A percentile compares a stretch with the other conserved stretches of the same genome.
Evolutionary conservation across 2,113 vertebrate genomes (phyloP).

Genomic region (Malurus melanocephalus): DNA sequence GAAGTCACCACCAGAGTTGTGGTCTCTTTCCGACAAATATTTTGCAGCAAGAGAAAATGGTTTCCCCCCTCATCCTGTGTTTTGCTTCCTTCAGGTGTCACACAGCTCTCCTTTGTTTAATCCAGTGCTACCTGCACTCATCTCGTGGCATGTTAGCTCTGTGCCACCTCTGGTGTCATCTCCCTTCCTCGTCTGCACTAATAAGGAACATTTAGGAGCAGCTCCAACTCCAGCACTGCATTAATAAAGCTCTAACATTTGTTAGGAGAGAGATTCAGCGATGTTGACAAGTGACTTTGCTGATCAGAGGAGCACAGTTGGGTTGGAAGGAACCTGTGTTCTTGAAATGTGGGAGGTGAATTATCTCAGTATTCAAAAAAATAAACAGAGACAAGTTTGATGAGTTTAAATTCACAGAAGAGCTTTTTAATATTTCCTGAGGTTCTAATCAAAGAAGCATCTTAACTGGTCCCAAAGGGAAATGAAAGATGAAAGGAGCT

Average conservation of each 20-base stretch:
- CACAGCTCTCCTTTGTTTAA: background rate
- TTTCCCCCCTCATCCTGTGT: background rate
- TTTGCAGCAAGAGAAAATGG: background rate
- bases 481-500: constrained; percentile 68
- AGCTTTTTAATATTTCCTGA: constrained; percentile 75
- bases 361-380: constrained; percentile 49
- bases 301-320: constrained; percentile 46
- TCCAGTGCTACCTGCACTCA: background rate
- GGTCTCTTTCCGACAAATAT: background rate
- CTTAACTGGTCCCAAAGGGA: constrained; percentile 75
- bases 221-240: background rate
- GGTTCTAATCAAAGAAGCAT: constrained; percentile 75
- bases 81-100: background rate
- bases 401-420: constrained; percentile 68
- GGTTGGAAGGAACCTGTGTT: constrained; percentile 42
- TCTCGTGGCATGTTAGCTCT: background rate
- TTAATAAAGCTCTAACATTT: constrained; percentile 55
- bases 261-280: constrained; percentile 26
- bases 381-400: constrained; percentile 70
- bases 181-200: background rate
- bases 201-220: constrained; percentile 13
- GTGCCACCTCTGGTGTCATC: background rate
- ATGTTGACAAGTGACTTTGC: constrained; percentile 60
- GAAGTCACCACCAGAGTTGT: background rate
- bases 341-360: constrained; percentile 42